These are phyloP conservation scores for Tetraodon nigroviridis DNA, from an alignment of 2,113 vertebrate genomes.

Conservation along the genomic window DNA sequence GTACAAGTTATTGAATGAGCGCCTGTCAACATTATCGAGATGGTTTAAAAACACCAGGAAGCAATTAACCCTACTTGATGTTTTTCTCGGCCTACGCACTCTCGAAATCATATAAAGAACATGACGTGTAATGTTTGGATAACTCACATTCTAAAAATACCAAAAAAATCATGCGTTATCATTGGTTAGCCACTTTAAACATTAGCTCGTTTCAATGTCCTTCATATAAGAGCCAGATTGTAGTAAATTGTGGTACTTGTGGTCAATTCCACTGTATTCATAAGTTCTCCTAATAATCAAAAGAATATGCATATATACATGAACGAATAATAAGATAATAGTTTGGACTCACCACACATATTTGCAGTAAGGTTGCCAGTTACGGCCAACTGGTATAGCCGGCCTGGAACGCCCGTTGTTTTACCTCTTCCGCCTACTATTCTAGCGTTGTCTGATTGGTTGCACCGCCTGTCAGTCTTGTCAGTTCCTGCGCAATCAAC, in stretches of 20 bases:
- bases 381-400: slow-evolving; percentile 28
- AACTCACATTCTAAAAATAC: too few species aligned
- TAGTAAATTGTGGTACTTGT: too few species aligned
- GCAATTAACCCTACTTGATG: too few species aligned
- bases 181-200: slow-evolving; percentile 18
- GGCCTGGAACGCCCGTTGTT: slow-evolving; percentile 42
- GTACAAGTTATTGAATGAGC: too few species aligned
- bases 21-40: too few species aligned
- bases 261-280: not conserved
- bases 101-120: too few species aligned
- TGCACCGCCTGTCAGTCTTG: slow-evolving; percentile 32
- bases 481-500: not conserved
- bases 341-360: slow-evolving; percentile 77
- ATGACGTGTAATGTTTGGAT: too few species aligned
- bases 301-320: not conserved
- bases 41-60: too few species aligned
- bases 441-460: slow-evolving; percentile 56
- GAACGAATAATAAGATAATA: not conserved
- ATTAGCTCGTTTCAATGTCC: not conserved
- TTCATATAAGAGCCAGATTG: not conserved
- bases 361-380: slow-evolving; percentile 39
- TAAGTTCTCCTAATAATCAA: too few species aligned
- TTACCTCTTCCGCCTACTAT: slow-evolving; percentile 20
- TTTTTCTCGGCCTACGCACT: too few species aligned
- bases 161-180: too few species aligned